Evolutionary conservation across 2,888 invertebrate genomes (phyloP).

Genomic region (Chrysomela aeneicollis): DNA sequence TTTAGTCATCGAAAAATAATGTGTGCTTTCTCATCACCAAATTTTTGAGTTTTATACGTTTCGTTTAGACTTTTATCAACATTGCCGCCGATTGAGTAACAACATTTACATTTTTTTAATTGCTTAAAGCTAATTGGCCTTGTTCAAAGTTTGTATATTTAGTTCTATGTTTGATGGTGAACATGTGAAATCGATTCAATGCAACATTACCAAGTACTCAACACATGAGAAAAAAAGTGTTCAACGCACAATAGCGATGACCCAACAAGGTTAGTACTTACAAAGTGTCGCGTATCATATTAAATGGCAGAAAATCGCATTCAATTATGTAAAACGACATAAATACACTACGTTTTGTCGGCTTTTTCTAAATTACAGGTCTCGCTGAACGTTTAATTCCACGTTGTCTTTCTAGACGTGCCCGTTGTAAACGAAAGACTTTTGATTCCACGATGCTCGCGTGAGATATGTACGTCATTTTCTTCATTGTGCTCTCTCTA

Average conservation of each 20-base stretch:
- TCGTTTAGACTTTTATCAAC: too few relatives aligned
- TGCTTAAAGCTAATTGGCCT: not conserved
- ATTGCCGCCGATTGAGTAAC: too few relatives aligned
- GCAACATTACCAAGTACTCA: not conserved
- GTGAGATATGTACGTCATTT: not conserved
- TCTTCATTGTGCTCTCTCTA: not conserved
- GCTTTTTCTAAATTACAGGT: constrained; percentile 33
- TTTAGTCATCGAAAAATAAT: too few relatives aligned
- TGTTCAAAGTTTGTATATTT: not conserved
- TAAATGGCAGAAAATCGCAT: constrained; percentile 29
- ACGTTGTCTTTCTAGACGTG: constrained; percentile 20
- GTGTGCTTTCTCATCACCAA: too few relatives aligned
- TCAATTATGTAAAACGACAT: constrained; percentile 34
- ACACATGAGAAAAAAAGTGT: not conserved
- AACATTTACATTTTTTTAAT: too few relatives aligned
- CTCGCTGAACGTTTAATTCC: constrained; percentile 27
- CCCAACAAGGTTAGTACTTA: constrained; percentile 23
- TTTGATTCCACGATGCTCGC: not conserved
- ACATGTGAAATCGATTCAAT: not conserved
- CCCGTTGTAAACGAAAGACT: not conserved
- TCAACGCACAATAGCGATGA: not conserved
- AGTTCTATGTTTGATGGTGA: too few relatives aligned
- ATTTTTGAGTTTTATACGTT: too few relatives aligned
- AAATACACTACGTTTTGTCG: constrained; percentile 28
- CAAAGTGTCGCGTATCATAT: constrained; percentile 23